phyloP scores from a whole-genome alignment of 2,888 invertebrate genomes.

The Drosophila falleni region DNA sequence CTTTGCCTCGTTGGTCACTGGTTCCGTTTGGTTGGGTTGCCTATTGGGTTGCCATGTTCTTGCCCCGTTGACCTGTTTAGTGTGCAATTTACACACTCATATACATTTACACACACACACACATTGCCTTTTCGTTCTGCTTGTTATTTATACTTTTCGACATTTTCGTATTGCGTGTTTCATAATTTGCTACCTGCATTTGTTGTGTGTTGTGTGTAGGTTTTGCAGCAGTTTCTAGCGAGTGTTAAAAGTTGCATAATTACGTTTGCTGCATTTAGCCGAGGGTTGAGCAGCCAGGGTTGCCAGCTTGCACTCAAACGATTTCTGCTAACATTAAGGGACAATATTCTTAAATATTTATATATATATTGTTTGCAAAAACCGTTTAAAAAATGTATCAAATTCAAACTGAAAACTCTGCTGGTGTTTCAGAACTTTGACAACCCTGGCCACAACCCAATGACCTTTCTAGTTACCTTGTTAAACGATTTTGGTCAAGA shows the following conservation, averaged over 20 bases:
- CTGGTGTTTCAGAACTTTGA: neutral
- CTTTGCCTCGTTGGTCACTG: slow-evolving; percentile 34
- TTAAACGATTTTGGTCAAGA: slow-evolving; percentile 64
- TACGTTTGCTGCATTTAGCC: slow-evolving; percentile 45
- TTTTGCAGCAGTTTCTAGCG: slow-evolving; percentile 45
- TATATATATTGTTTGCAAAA: neutral
- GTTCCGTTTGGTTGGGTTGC: slow-evolving; percentile 49
- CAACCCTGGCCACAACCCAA: slow-evolving; percentile 27
- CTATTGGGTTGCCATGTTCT: slow-evolving; percentile 61
- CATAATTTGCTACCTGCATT: slow-evolving; percentile 70
- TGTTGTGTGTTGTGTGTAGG: slow-evolving; percentile 48
- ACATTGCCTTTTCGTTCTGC: slow-evolving; percentile 51
- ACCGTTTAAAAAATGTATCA: neutral
- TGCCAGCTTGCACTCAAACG: slow-evolving; percentile 20
- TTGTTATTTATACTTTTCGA: slow-evolving; percentile 52
- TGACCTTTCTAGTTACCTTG: slow-evolving; percentile 54
- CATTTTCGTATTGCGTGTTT: slow-evolving; percentile 72
- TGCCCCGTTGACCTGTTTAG: slow-evolving; percentile 71
- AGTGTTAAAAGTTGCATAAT: slow-evolving; percentile 79
- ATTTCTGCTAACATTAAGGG: neutral
- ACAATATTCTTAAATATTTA: neutral
- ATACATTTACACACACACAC: slow-evolving; percentile 6
- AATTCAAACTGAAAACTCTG: neutral
- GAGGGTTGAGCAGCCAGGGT: slow-evolving; percentile 47
- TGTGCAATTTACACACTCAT: slow-evolving; percentile 49